phyloP scores from a whole-genome alignment of 2,888 invertebrate species.

The Cephus runcator region DNA sequence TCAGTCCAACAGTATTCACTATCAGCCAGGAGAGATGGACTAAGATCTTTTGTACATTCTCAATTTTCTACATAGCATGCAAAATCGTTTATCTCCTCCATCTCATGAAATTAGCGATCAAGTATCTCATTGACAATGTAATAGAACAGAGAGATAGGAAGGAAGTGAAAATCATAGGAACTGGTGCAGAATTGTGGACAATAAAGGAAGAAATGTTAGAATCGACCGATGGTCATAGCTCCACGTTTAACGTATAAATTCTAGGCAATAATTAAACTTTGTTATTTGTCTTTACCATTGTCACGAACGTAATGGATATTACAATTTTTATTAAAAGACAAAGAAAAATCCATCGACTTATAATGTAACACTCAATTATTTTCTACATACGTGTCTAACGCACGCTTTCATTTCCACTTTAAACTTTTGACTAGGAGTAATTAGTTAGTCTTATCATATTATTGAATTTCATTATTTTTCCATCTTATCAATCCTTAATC shows the following conservation, averaged over 20 bases:
- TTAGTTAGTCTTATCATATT: not conserved
- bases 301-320: constrained; percentile 47
- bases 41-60: not conserved
- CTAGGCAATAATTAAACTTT: constrained; percentile 44
- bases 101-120: not conserved
- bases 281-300: constrained; percentile 50
- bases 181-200: not conserved
- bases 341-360: not conserved
- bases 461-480: not conserved
- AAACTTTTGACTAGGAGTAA: not conserved
- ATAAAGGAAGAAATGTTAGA: not conserved
- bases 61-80: not conserved
- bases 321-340: constrained; percentile 49
- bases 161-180: not conserved
- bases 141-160: not conserved
- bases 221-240: not conserved
- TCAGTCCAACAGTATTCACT: not conserved
- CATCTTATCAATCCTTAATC: not conserved
- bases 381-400: not conserved
- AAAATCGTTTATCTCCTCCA: not conserved
- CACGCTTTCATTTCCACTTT: not conserved
- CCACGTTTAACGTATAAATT: constrained; percentile 19
- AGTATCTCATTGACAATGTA: not conserved
- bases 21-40: not conserved
- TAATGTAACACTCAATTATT: not conserved